Base-by-base conservation (phyloP, 1,140 invertebrate genomes). In the Hylyphantes graminicola region DNA sequence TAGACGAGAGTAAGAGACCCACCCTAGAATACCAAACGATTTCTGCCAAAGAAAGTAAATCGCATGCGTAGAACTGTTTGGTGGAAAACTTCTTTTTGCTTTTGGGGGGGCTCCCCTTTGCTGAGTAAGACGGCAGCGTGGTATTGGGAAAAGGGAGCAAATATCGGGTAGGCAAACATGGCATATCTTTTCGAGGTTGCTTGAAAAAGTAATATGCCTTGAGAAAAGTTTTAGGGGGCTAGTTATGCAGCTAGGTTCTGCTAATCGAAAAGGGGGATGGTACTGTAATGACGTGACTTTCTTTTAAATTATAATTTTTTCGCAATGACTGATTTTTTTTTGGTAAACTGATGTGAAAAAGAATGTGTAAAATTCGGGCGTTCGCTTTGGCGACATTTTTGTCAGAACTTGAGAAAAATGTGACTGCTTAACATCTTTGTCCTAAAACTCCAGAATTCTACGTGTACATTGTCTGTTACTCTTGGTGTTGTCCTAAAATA, bases 21-120 rank as follows among this genome's bases (percentile, higher is more conserved):
- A 67, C 76, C 76, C 51, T 78, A 67, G 76, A 48, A 78, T 78
- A 78, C 67, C 63, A 78, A 78, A 67, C 48, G 76, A 67, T 50
- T 70, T 70, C 51, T 70, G 15, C 48, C 19, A 21, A 11, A 9
- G 68, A 35, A 35, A 35, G 35, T 35, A 35, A 35, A 35, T 35
- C 68, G 50, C 68, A 70, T 70, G 68, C 68, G 68, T 19, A 8
- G 50, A 53, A 17, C 19, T 17, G 57, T 12, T 59, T 12, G 57
- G n/a, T 59, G 57, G 57, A 59, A 65, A 19, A 65, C n/a, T 19
- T 65, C 19, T 74, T 53, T 55, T 74, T 74, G 72, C 59, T 74
- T 74, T 57, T n/a, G 72, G 55, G 48, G 12, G 21, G 50, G 21
- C 76, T 78, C 61, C 51, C 67, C 67, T 78, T 21, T 78, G 76